phyloP scores from a whole-genome alignment of 2,113 vertebrate genomes.

The Pygoscelis adeliae region DNA sequence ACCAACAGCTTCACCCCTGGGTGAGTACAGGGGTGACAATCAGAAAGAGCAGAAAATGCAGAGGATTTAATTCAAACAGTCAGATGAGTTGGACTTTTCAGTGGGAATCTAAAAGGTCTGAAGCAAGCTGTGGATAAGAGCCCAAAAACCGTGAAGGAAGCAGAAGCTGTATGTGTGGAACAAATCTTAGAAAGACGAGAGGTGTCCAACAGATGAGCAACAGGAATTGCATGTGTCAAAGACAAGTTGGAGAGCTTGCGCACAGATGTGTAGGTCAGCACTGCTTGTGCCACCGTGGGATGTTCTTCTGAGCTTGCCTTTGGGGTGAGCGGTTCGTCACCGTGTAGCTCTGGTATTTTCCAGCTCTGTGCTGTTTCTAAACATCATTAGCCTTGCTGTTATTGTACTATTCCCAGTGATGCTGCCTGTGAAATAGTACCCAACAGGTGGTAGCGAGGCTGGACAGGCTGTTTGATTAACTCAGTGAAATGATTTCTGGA shows the following conservation, averaged over 20 bases:
- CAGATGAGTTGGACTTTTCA: not conserved
- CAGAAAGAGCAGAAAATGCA: not conserved
- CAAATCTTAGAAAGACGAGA: not conserved
- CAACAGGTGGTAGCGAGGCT: not conserved
- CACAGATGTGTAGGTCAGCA: not conserved
- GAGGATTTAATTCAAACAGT: not conserved
- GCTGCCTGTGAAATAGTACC: not conserved
- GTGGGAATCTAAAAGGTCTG: not conserved
- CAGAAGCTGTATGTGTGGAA: not conserved
- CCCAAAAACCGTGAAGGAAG: not conserved
- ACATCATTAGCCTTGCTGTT: not conserved
- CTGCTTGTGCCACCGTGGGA: not conserved
- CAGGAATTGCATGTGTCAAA: not conserved
- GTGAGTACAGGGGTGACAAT: not conserved
- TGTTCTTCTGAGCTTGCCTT: not conserved
- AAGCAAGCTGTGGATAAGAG: not conserved
- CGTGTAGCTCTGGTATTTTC: not conserved
- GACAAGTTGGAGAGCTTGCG: not conserved
- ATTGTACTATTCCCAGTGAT: not conserved
- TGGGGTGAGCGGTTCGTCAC: not conserved
- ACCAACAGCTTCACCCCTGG: not conserved
- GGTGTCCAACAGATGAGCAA: not conserved
- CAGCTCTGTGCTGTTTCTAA: not conserved
- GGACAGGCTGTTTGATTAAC: not conserved
- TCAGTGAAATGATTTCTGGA: not conserved